These are phyloP conservation scores for Todiramphus chloris DNA, from an alignment of 2,113 vertebrate species.

Conservation along the genomic window DNA sequence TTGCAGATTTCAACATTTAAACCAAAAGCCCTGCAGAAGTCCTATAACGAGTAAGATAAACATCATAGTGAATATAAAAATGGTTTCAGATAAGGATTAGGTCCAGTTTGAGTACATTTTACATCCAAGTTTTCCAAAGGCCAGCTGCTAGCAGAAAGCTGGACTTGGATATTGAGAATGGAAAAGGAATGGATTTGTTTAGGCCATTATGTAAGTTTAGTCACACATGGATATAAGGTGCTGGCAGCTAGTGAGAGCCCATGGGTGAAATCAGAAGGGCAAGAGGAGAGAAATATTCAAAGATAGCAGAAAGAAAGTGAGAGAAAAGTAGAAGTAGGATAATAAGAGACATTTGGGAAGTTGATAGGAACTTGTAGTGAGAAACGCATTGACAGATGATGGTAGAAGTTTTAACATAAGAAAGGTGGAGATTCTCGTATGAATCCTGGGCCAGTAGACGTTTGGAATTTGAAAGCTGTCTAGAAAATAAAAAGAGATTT, in stretches of 20 bases:
- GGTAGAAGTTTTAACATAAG: not conserved
- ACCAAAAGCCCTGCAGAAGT: not conserved
- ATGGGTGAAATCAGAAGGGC: not conserved
- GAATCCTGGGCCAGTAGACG: not conserved
- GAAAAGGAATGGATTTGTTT: not conserved
- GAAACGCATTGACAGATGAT: not conserved
- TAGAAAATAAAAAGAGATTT: not conserved
- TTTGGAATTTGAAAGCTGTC: not conserved
- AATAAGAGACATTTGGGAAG: not conserved
- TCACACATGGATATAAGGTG: not conserved
- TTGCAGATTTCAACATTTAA: not conserved
- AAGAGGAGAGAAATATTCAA: not conserved
- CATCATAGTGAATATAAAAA: not conserved
- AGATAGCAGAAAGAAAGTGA: not conserved
- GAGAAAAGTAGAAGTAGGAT: not conserved
- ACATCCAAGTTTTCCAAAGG: not conserved
- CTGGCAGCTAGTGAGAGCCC: not conserved
- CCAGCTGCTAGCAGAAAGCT: not conserved
- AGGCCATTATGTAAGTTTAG: not conserved
- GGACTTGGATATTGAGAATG: not conserved
- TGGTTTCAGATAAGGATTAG: not conserved
- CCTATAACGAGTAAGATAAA: not conserved
- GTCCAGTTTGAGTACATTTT: not conserved
- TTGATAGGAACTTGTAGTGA: not conserved
- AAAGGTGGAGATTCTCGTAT: not conserved